Evolutionary conservation across 2,797 vertebrate genomes (phyloP).

Genomic region (Phylloscopus collybita): DNA sequence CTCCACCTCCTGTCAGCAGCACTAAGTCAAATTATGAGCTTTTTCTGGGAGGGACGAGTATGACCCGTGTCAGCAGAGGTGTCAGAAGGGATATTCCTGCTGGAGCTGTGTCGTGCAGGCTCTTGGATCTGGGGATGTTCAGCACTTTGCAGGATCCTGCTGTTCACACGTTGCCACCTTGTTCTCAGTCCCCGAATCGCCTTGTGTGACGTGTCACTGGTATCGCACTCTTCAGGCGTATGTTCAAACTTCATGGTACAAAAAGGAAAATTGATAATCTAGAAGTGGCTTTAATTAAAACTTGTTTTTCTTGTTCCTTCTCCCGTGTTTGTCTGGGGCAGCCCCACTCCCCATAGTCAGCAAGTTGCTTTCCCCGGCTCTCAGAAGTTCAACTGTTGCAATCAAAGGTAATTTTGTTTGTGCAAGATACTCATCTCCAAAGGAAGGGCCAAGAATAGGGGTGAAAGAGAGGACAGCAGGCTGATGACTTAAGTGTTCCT

Average conservation of each 20-base stretch:
- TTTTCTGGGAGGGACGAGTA: neutral
- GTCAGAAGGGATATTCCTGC: neutral
- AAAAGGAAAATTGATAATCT: conserved; percentile 60
- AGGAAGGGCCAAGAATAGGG: conserved; percentile 59
- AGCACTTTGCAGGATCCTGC: neutral
- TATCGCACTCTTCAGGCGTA: neutral
- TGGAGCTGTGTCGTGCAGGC: neutral
- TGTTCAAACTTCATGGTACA: neutral
- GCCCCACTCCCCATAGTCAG: conserved; percentile 52
- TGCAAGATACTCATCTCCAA: conserved; percentile 58
- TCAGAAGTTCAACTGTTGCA: conserved; percentile 39
- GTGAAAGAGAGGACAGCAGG: conserved; percentile 67
- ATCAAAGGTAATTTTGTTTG: conserved; percentile 70
- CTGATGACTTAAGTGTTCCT: conserved; percentile 54
- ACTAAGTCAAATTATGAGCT: neutral
- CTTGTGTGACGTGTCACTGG: neutral
- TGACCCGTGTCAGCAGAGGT: neutral
- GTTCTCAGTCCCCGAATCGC: neutral
- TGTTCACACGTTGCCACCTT: conserved; percentile 9
- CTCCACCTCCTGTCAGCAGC: neutral
- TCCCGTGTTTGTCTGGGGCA: conserved; percentile 62
- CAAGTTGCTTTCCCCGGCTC: conserved; percentile 7
- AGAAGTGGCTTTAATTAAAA: conserved; percentile 67
- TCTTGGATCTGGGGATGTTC: neutral
- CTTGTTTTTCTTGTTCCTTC: conserved; percentile 70